Conservation (phyloP, 2,888 invertebrate species). For the Ptychoptera contaminata region DNA sequence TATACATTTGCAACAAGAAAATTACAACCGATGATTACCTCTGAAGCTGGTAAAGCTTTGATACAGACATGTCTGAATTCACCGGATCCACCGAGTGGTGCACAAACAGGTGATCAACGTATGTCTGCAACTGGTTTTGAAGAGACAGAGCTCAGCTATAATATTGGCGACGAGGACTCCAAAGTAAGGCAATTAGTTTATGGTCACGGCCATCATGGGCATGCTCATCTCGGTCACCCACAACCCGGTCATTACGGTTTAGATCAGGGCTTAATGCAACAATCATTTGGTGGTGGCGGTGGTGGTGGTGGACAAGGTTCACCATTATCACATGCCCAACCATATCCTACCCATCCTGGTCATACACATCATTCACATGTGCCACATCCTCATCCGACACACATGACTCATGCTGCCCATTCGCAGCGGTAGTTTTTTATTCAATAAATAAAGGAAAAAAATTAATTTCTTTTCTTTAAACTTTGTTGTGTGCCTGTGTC, state of each 20-base stretch:
- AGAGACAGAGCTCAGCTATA: conserved; percentile 95
- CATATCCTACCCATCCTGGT: conserved; percentile 29
- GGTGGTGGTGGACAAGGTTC: conserved; percentile 41
- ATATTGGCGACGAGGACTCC: conserved; percentile 87
- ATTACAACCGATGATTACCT: conserved; percentile 98
- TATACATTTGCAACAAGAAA: conserved; percentile 99
- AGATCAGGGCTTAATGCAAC: conserved; percentile 60
- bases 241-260: conserved; percentile 46
- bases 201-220: conserved; percentile 52
- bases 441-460: no score
- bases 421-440: conserved; percentile 57
- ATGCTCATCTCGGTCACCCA: conserved; percentile 49
- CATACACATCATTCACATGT: conserved; percentile 47
- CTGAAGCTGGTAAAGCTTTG: conserved; percentile 89
- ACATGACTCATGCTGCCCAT: conserved; percentile 55
- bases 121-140: conserved; percentile 98
- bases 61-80: conserved; percentile 98
- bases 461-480: no score
- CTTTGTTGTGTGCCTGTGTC: no score
- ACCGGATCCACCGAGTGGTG: conserved; percentile 69
- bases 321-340: conserved; percentile 40
- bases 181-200: conserved; percentile 96
- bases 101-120: conserved; percentile 69
- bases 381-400: conserved; percentile 47
- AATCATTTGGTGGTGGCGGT: conserved; percentile 32